Conservation (phyloP, 2,888 invertebrate genomes). For the Netelia inedita region DNA sequence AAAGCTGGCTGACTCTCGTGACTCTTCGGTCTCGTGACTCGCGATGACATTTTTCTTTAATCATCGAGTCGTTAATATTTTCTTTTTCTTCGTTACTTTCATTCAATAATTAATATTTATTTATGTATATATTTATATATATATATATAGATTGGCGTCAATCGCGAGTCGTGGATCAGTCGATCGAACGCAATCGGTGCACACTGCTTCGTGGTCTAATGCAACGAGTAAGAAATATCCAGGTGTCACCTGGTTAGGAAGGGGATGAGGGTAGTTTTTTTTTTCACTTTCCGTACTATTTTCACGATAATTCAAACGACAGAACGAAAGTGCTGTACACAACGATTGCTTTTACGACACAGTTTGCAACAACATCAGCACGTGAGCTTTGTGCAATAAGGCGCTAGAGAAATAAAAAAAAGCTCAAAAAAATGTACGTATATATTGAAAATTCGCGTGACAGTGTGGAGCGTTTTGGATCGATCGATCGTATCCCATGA, state of each 20-base stretch:
- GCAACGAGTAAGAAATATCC: slow-evolving; percentile 1
- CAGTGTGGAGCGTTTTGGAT: slow-evolving; percentile 75
- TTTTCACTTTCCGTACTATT: not conserved
- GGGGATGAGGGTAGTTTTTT: slow-evolving; percentile 6
- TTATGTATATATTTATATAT: slow-evolving; percentile 1
- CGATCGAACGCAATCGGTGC: slow-evolving; percentile 74
- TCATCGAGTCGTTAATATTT: not conserved
- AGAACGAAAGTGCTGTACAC: slow-evolving; percentile 22
- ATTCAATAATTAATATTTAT: slow-evolving; percentile 11
- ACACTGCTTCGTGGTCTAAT: slow-evolving; percentile 69
- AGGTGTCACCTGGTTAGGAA: slow-evolving; percentile 24
- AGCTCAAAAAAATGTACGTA: slow-evolving; percentile 8
- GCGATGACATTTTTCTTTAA: slow-evolving; percentile 54
- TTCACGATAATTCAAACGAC: not conserved
- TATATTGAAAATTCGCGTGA: slow-evolving; percentile 43
- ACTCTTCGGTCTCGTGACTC: slow-evolving; percentile 68
- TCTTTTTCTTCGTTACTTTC: not conserved
- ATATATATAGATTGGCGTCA: slow-evolving; percentile 25
- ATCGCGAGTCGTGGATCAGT: slow-evolving; percentile 70
- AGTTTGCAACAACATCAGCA: slow-evolving; percentile 18
- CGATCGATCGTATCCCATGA: slow-evolving; percentile 72
- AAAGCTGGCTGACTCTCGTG: slow-evolving; percentile 56
- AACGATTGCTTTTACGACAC: slow-evolving; percentile 22
- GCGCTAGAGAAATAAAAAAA: slow-evolving; percentile 23
- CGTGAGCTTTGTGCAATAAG: slow-evolving; percentile 32